These are phyloP conservation scores for Acanthosoma haemorrhoidale DNA, from an alignment of 2,888 invertebrate species.

Conservation along the genomic window DNA sequence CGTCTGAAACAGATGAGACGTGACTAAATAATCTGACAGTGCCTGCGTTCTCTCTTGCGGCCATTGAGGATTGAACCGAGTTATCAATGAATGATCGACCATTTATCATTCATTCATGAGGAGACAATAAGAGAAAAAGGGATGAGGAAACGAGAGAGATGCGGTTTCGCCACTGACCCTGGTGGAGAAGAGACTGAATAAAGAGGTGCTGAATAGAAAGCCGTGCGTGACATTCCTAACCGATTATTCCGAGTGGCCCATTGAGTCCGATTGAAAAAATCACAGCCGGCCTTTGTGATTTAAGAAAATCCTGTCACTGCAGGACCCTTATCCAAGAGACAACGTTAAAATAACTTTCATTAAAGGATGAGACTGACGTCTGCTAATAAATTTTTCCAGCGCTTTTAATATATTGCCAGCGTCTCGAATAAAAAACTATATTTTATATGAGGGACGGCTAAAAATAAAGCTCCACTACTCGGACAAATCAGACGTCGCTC, in stretches of 20 bases:
- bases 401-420: too few relatives aligned
- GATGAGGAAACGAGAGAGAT: neutral
- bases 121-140: neutral
- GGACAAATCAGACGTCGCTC: too few relatives aligned
- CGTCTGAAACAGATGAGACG: too few relatives aligned
- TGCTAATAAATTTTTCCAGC: too few relatives aligned
- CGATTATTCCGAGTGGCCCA: conserved; percentile 3
- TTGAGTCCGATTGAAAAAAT: neutral
- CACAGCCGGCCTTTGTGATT: conserved; percentile 10
- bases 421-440: too few relatives aligned
- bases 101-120: neutral
- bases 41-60: neutral
- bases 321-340: too few relatives aligned
- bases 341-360: neutral
- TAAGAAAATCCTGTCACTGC: neutral
- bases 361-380: too few relatives aligned
- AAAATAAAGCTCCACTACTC: too few relatives aligned
- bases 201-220: neutral
- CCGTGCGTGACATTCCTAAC: neutral
- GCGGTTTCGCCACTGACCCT: neutral
- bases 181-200: neutral
- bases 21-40: too few relatives aligned
- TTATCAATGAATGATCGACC: conserved; percentile 7
- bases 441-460: too few relatives aligned
- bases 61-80: neutral